phyloP scores from a whole-genome alignment of 2,888 invertebrate species.

The Watsonalla cultraria region DNA sequence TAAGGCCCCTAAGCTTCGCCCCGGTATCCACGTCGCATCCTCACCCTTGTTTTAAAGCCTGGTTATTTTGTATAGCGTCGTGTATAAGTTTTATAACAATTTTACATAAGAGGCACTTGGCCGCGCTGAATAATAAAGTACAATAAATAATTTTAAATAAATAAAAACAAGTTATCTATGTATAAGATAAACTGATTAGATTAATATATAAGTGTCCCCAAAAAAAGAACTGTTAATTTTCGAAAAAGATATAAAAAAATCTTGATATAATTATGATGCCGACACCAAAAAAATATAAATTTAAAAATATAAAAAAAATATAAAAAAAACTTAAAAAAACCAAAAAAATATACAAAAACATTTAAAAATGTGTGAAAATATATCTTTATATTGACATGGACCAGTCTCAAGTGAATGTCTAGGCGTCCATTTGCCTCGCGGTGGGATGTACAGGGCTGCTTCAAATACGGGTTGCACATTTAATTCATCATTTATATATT shows the following conservation, averaged over 20 bases:
- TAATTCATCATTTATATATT: not conserved
- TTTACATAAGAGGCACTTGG: slow-evolving; percentile 67
- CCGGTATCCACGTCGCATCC: slow-evolving; percentile 5
- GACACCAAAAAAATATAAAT: slow-evolving; percentile 42
- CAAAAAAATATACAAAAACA: slow-evolving; percentile 32
- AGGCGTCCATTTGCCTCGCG: slow-evolving; percentile 22
- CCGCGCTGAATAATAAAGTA: slow-evolving; percentile 65
- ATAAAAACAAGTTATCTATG: slow-evolving; percentile 41
- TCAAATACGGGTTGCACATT: not conserved
- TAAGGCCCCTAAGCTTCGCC: not conserved
- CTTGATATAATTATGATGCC: slow-evolving; percentile 22
- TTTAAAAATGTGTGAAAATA: slow-evolving; percentile 44
- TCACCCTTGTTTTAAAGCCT: slow-evolving; percentile 29
- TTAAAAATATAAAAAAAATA: slow-evolving; percentile 37
- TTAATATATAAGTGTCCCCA: slow-evolving; percentile 58
- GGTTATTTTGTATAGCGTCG: slow-evolving; percentile 50
- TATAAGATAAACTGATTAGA: slow-evolving; percentile 67
- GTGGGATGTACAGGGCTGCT: not conserved
- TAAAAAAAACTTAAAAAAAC: slow-evolving; percentile 36
- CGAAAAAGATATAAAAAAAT: slow-evolving; percentile 50
- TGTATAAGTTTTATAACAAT: slow-evolving; percentile 71
- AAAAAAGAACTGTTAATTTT: slow-evolving; percentile 54
- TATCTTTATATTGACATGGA: slow-evolving; percentile 42
- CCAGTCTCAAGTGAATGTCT: slow-evolving; percentile 35
- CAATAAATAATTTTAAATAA: slow-evolving; percentile 66